Percentiles rank a stretch among this genome's conserved stretches.
Evolutionary conservation across 1,140 invertebrate species (phyloP).

Genomic region (Pogonognathellus flavescens): DNA sequence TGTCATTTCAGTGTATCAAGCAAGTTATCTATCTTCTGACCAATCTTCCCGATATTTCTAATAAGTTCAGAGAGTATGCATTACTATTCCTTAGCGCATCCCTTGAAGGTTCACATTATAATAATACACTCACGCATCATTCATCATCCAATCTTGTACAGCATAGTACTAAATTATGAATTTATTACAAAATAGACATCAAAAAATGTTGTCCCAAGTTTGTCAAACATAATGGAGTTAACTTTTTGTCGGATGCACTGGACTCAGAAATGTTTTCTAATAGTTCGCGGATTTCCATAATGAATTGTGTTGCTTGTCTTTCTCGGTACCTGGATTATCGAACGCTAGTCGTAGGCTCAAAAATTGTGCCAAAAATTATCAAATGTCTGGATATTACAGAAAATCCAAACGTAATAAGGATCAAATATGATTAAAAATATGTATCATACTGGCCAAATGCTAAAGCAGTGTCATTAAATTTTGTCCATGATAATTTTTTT

Average conservation of each 20-base stretch:
- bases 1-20: neutral
- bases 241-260: neutral
- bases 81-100: neutral
- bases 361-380: slow-evolving; percentile 41
- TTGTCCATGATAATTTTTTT: too few relatives aligned
- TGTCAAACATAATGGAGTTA: neutral
- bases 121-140: too few relatives aligned
- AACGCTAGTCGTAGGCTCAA: neutral
- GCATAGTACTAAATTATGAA: neutral
- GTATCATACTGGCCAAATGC: neutral
- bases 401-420: slow-evolving; percentile 53
- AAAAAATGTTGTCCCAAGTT: slow-evolving; percentile 51
- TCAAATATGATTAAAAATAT: neutral
- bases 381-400: neutral
- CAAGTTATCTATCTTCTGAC: neutral
- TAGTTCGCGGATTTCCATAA: slow-evolving; percentile 51
- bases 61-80: slow-evolving; percentile 6
- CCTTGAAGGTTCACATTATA: neutral
- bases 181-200: neutral
- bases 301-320: slow-evolving; percentile 55
- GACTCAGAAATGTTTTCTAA: slow-evolving; percentile 37
- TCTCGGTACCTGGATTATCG: slow-evolving; percentile 6
- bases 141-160: too few relatives aligned
- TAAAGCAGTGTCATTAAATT: neutral
- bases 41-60: neutral